Conservation (phyloP, 2,113 vertebrate species). For the Apus apus region DNA sequence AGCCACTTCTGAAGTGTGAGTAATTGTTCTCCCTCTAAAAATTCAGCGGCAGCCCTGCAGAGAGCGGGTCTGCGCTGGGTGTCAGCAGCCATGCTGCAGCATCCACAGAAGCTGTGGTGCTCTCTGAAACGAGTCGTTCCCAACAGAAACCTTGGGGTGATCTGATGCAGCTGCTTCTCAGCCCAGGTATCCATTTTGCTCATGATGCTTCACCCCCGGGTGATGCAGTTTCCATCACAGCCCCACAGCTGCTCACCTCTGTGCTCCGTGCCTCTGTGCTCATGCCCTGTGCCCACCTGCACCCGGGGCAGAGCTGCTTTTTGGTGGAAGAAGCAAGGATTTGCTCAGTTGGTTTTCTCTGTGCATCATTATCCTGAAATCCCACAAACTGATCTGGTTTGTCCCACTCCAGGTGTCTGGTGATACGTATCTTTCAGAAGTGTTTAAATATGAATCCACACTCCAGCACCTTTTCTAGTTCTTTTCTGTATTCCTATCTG, state of each 20-base stretch:
- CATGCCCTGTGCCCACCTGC: fast-evolving
- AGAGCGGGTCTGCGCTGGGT: not conserved
- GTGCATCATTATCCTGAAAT: not conserved
- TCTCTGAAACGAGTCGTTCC: not conserved
- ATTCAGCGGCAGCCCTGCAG: not conserved
- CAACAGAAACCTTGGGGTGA: not conserved
- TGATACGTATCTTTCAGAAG: not conserved
- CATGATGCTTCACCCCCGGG: fast-evolving
- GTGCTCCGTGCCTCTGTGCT: fast-evolving
- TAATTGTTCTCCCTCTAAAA: not conserved
- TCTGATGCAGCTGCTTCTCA: not conserved
- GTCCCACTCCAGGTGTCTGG: not conserved
- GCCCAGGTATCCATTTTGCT: not conserved
- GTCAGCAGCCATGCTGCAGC: not conserved
- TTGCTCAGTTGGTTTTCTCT: not conserved
- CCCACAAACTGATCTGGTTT: not conserved
- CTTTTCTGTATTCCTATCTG: not conserved
- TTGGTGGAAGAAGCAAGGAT: not conserved
- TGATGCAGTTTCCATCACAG: not conserved
- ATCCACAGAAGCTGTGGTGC: not conserved
- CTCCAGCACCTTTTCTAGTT: not conserved
- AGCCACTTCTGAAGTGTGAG: not conserved
- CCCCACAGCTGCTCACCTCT: fast-evolving
- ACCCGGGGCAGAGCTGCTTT: not conserved
- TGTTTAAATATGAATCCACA: not conserved